A percentile compares a stretch with the other conserved stretches of the same genome.
These are phyloP conservation scores for Dicerorhinus sumatrensis DNA, from an alignment of 2,113 vertebrate species.

Conservation along the genomic window DNA sequence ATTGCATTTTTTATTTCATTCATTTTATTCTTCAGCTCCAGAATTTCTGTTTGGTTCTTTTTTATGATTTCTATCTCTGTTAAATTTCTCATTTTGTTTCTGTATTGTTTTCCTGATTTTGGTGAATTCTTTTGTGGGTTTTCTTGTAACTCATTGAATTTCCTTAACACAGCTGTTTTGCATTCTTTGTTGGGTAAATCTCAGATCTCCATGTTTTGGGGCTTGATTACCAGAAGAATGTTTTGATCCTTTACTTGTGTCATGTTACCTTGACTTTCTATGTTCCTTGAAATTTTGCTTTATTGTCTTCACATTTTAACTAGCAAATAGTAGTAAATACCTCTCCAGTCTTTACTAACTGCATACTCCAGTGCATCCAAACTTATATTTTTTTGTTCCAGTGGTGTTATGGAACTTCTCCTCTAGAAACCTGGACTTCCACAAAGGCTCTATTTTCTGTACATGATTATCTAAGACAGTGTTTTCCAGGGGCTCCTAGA, in stretches of 20 bases:
- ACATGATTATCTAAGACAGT: not conserved
- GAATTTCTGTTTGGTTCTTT: not conserved
- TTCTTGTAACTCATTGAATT: not conserved
- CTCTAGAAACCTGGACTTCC: not conserved
- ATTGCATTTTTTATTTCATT: not conserved
- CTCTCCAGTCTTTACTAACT: not conserved
- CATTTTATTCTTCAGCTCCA: not conserved
- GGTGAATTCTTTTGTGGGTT: not conserved
- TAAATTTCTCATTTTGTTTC: not conserved
- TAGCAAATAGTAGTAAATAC: not conserved
- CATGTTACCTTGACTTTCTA: not conserved
- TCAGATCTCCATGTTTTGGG: not conserved
- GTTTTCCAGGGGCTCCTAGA: not conserved
- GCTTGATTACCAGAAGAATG: not conserved
- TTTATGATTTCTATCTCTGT: not conserved
- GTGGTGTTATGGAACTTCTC: not conserved
- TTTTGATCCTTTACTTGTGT: not conserved
- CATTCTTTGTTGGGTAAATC: not conserved
- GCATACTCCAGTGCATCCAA: not conserved
- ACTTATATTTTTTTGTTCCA: not conserved
- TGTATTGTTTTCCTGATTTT: not conserved
- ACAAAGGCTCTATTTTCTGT: not conserved
- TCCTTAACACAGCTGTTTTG: not conserved
- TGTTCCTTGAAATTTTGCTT: not conserved
- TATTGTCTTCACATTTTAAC: not conserved